Conservation (phyloP, 1,140 invertebrate species). For the Conus betulinus region DNA sequence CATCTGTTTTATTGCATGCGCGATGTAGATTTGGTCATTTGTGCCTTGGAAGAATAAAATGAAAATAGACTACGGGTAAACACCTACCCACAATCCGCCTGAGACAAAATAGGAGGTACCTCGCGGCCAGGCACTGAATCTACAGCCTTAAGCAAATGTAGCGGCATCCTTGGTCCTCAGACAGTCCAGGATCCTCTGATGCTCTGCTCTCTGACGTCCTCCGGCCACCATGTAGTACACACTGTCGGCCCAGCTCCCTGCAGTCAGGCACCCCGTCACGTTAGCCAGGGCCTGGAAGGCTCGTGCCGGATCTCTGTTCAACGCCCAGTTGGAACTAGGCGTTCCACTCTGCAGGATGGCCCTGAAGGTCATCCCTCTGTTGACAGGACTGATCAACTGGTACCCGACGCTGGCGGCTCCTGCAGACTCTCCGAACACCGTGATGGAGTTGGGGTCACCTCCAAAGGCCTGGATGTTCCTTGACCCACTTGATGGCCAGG, state of each 20-base stretch:
- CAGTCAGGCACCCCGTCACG: neutral
- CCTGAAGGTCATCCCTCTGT: slow-evolving; percentile 90
- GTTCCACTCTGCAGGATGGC: slow-evolving; percentile 81
- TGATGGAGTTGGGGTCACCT: slow-evolving; percentile 60
- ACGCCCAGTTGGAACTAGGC: slow-evolving; percentile 90
- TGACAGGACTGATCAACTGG: slow-evolving; percentile 92
- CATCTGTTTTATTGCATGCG: too few species aligned
- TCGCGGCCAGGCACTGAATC: too few species aligned
- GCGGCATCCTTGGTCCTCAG: neutral
- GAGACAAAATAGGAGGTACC: too few species aligned
- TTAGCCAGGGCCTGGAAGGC: neutral
- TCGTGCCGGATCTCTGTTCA: slow-evolving; percentile 80
- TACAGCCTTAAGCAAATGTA: neutral
- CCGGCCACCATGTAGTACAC: neutral
- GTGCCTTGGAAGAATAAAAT: too few species aligned
- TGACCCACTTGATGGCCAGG: slow-evolving; percentile 80
- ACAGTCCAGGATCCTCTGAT: slow-evolving; percentile 3
- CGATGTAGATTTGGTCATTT: too few species aligned
- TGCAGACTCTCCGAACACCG: slow-evolving; percentile 63
- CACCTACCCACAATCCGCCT: too few species aligned
- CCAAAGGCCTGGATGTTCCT: slow-evolving; percentile 65
- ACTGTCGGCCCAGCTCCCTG: neutral
- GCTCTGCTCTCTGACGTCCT: neutral
- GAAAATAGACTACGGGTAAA: too few species aligned
- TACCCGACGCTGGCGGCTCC: slow-evolving; percentile 89